phyloP scores from a whole-genome alignment of 2,888 invertebrate species.

The Melinaea menophilus region DNA sequence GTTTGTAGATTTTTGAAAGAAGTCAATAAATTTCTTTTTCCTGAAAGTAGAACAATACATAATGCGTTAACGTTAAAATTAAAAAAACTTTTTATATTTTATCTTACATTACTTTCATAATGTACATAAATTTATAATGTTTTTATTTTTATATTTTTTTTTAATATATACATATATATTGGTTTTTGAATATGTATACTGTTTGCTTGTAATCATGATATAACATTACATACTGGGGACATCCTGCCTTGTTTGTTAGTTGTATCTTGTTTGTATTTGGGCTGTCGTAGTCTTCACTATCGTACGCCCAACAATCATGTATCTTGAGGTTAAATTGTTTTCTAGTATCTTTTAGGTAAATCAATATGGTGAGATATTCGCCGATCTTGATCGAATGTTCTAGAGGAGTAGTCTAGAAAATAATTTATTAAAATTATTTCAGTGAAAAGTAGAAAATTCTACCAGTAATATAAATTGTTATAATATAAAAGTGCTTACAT shows the following conservation, averaged over 20 bases:
- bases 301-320: slow-evolving; percentile 86
- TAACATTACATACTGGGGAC: slow-evolving; percentile 75
- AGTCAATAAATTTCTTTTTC: slow-evolving; percentile 81
- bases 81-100: too few relatives aligned
- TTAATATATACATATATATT: too few relatives aligned
- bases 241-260: slow-evolving; percentile 81
- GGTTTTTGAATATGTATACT: too few relatives aligned
- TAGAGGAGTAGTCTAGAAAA: slow-evolving; percentile 76
- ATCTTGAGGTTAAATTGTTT: slow-evolving; percentile 82
- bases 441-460: not conserved
- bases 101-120: too few relatives aligned
- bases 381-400: slow-evolving; percentile 82
- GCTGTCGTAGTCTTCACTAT: slow-evolving; percentile 79
- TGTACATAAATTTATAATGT: too few relatives aligned
- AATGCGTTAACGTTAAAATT: too few relatives aligned
- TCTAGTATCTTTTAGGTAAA: slow-evolving; percentile 82
- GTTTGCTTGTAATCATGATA: not conserved
- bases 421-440: not conserved
- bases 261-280: slow-evolving; percentile 79
- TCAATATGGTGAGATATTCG: slow-evolving; percentile 82
- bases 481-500: slow-evolving; percentile 60
- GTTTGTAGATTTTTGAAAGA: slow-evolving; percentile 79
- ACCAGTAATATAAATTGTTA: slow-evolving; percentile 1
- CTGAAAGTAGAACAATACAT: slow-evolving; percentile 48
- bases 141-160: too few relatives aligned